Evolutionary conservation across 2,113 vertebrate genomes (phyloP).

Genomic region (Carassius gibelio): DNA sequence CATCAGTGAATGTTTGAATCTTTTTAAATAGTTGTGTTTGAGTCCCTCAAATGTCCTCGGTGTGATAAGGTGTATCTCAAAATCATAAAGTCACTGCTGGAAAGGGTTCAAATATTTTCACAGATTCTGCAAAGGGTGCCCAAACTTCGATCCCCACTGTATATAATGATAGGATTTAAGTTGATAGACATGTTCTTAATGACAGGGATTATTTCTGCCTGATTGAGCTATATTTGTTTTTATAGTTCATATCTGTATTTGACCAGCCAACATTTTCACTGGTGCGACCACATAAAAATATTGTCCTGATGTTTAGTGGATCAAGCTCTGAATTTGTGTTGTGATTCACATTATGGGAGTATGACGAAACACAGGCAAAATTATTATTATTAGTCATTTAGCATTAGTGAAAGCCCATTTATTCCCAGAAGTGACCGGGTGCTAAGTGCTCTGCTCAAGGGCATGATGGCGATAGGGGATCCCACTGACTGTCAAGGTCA

Average conservation of each 20-base stretch:
- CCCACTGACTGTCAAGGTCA: slow-evolving; percentile 1
- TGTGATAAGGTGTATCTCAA: too few species aligned
- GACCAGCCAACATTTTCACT: background rate
- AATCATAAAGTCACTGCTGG: too few species aligned
- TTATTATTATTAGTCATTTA: background rate
- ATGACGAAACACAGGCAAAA: background rate
- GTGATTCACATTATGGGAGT: background rate
- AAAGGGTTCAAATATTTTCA: too few species aligned
- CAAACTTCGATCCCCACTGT: too few species aligned
- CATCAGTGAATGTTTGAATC: too few species aligned
- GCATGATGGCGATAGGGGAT: background rate
- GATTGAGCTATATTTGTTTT: background rate
- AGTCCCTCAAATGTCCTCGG: too few species aligned
- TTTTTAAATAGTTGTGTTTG: too few species aligned
- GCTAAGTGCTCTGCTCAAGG: background rate
- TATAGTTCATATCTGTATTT: background rate
- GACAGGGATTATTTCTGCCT: background rate
- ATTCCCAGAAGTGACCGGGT: background rate
- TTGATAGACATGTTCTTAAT: background rate
- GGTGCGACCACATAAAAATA: background rate
- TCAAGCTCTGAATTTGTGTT: background rate
- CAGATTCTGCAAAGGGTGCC: too few species aligned
- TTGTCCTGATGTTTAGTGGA: background rate
- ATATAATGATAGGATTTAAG: background rate
- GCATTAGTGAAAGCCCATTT: background rate